Percentiles rank a stretch among this genome's conserved stretches.
These are phyloP conservation scores for Gerris buenoi DNA, from an alignment of 1,140 invertebrate species.

Conservation along the genomic window DNA sequence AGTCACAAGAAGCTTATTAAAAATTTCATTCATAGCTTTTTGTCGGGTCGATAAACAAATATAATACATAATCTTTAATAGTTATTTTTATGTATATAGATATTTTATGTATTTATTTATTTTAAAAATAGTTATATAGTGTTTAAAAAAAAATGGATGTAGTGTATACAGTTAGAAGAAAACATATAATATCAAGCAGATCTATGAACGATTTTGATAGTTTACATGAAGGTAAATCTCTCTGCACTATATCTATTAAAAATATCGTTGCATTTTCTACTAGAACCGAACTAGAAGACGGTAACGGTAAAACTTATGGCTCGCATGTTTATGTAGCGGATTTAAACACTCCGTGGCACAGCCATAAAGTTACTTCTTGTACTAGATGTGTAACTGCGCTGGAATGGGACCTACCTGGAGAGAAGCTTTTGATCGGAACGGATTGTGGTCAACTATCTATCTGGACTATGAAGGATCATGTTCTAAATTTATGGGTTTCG, in stretches of 20 bases:
- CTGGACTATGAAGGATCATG: constrained; percentile 57
- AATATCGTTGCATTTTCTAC: constrained; percentile 71
- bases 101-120: too few relatives aligned
- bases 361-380: constrained; percentile 44
- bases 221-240: constrained; percentile 20
- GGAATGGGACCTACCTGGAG: constrained; percentile 71
- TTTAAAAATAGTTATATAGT: too few relatives aligned
- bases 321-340: constrained; percentile 75
- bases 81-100: too few relatives aligned
- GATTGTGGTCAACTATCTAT: constrained; percentile 57
- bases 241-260: constrained; percentile 41
- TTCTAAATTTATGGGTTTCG: constrained; percentile 57
- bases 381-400: constrained; percentile 49
- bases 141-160: constrained; percentile 17
- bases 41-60: too few relatives aligned
- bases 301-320: constrained; percentile 46
- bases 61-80: too few relatives aligned
- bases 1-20: too few relatives aligned
- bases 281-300: constrained; percentile 48
- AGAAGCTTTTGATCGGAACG: constrained; percentile 59
- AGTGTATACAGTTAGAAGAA: constrained; percentile 13
- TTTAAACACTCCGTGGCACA: constrained; percentile 69
- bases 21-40: too few relatives aligned
- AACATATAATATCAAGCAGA: constrained; percentile 13
- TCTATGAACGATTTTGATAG: constrained; percentile 17